Evolutionary conservation across 2,888 invertebrate genomes (phyloP).

Genomic region (Spilosoma lubricipeda): DNA sequence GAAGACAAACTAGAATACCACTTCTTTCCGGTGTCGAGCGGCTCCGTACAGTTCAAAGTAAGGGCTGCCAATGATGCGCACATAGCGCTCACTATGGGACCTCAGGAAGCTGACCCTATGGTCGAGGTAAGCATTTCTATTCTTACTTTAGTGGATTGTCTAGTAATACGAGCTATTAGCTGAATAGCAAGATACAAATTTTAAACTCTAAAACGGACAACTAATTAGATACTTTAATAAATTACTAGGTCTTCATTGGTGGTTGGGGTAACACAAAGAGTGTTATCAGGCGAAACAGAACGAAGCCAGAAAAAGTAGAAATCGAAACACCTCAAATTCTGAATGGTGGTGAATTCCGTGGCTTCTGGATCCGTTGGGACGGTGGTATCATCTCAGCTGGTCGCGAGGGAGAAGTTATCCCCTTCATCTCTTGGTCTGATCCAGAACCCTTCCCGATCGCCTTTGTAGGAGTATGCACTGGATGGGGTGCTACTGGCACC

Average conservation of each 20-base stretch:
- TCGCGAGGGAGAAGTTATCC: conserved; percentile 89
- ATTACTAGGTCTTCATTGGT: conserved; percentile 91
- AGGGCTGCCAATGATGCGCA: conserved; percentile 94
- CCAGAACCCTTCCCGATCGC: conserved; percentile 90
- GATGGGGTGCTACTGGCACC: conserved; percentile 93
- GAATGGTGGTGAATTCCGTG: conserved; percentile 90
- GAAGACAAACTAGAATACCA: conserved; percentile 93
- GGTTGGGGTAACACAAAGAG: conserved; percentile 95
- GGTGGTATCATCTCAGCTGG: conserved; percentile 89
- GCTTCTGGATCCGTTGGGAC: conserved; percentile 94
- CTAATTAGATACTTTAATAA: conserved; percentile 1
- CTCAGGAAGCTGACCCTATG: conserved; percentile 91
- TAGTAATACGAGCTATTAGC: neutral
- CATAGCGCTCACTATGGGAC: conserved; percentile 90
- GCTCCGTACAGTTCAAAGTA: conserved; percentile 92
- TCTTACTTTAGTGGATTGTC: neutral
- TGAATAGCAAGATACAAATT: neutral
- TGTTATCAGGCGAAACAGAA: conserved; percentile 92
- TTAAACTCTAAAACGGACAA: neutral
- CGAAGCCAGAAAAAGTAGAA: conserved; percentile 91
- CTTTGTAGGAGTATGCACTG: conserved; percentile 93
- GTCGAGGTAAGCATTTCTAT: conserved; percentile 87
- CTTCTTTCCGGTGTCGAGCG: conserved; percentile 90
- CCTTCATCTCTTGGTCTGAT: conserved; percentile 91
- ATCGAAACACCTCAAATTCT: conserved; percentile 90